Evolutionary conservation across 1,140 invertebrate genomes (phyloP), one percentile per base, ranked within the genome.

Genomic region (Phymastichus coffea): DNA sequence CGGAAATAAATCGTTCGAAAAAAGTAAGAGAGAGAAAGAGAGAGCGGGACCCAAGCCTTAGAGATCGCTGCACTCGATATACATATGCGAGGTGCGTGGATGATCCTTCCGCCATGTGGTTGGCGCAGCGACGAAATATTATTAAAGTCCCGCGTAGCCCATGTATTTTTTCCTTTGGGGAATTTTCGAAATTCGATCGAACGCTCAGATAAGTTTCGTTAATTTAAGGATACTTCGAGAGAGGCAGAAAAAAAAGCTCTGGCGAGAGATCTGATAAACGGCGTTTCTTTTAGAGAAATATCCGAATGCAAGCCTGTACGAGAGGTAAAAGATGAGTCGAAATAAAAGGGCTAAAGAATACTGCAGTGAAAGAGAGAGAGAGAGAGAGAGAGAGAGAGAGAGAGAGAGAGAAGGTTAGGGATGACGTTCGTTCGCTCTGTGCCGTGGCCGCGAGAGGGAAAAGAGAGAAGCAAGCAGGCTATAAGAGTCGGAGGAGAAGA

Each of bases 341-440:
- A 76, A 72, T 70, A 73, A 74, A 73, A 71, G 71, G 65, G 69
- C 65, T 43, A 43, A 56, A 52, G 56, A 57, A 61, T 52, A 53
- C 22, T n/a, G 64, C 40, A 28, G 46, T 33, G n/a, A 8, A 15
- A 8, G 40, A 20, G 23, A 19, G 40, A 20, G 15, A 25, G 37
- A 10, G 43, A 46, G 15, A 38, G 37, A 25, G 9, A 44, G 41
- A 43, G 37, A 40, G 43, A 54, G 41, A 40, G 37, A 55, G 37
- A 43, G 15, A 66, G 30, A 53, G 59, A 53, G 30, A 43, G 38
- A 25, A 44, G n/a, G n/a, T n/a, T n/a, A n/a, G n/a, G n/a, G n/a
- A n/a, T n/a, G n/a, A n/a, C n/a, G n/a, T n/a, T n/a, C n/a, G n/a
- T n/a, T n/a, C n/a, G n/a, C n/a, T n/a, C n/a, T n/a, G n/a, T n/a